phyloP scores from a whole-genome alignment of 2,113 vertebrate genomes.

The Misgurnus mizolepis region DNA sequence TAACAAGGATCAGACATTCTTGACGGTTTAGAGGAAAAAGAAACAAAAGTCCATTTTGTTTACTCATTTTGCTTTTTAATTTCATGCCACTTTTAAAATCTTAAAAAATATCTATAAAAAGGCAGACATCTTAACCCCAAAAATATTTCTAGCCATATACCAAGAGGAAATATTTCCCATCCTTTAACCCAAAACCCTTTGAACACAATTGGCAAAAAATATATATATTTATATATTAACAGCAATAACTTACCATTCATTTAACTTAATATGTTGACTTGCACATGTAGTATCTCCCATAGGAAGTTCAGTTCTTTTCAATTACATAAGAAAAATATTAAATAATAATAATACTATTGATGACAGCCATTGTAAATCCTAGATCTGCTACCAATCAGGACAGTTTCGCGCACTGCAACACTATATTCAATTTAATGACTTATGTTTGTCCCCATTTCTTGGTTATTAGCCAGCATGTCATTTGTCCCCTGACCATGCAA shows the following conservation, averaged over 20 bases:
- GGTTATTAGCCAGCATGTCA: conserved; percentile 89
- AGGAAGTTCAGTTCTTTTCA: conserved; percentile 78
- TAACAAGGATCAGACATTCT: conserved; percentile 72
- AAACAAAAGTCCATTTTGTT: conserved; percentile 67
- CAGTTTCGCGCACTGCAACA: conserved; percentile 72
- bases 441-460: conserved; percentile 91
- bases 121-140: conserved; percentile 77
- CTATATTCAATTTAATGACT: conserved; percentile 93
- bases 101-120: conserved; percentile 81
- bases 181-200: conserved; percentile 74
- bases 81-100: conserved; percentile 78
- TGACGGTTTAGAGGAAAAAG: conserved; percentile 65
- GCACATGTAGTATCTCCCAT: conserved; percentile 84
- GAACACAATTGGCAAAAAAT: conserved; percentile 82
- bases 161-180: conserved; percentile 75
- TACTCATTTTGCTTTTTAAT: conserved; percentile 69
- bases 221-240: conserved; percentile 80
- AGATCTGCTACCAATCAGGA: conserved; percentile 51
- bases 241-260: conserved; percentile 91
- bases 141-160: conserved; percentile 78
- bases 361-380: conserved; percentile 64
- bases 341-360: conserved; percentile 75
- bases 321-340: conserved; percentile 81
- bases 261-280: conserved; percentile 80
- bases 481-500: conserved; percentile 87